Conservation (phyloP, 2,888 invertebrate species). For the Mesoligia furuncula region DNA sequence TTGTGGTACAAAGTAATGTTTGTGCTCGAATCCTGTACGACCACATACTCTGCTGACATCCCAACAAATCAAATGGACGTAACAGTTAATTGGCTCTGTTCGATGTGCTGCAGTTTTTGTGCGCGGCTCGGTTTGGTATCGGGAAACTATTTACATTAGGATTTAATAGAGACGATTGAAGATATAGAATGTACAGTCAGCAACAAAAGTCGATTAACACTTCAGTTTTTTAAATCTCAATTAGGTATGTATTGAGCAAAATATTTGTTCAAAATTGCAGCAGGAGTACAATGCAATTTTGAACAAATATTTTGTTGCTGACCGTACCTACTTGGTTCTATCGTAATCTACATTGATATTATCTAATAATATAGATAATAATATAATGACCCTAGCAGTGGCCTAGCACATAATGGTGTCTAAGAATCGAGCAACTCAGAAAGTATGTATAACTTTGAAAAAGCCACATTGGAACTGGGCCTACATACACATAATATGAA, state of each 20-base stretch:
- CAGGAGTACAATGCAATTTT: no score
- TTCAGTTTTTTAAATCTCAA: no score
- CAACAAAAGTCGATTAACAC: no score
- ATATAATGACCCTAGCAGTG: no score
- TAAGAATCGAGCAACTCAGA: no score
- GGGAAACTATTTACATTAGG: constrained; percentile 34
- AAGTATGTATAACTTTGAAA: no score
- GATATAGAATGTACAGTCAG: constrained; percentile 1
- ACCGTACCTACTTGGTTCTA: not conserved
- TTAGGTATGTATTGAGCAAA: no score
- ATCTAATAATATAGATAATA: not conserved
- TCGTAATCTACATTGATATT: not conserved
- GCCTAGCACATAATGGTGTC: no score
- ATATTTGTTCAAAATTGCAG: no score
- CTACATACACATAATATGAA: no score
- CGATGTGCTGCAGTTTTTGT: constrained; percentile 43
- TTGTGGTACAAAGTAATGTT: constrained; percentile 4
- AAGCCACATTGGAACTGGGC: no score
- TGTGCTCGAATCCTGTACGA: constrained; percentile 35
- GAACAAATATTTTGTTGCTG: no score
- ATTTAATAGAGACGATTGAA: not conserved
- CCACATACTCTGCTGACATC: constrained; percentile 63
- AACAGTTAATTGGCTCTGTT: constrained; percentile 60
- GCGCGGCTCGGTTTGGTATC: constrained; percentile 9
- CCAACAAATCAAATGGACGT: constrained; percentile 68